Conservation (phyloP, 2,797 vertebrate genomes). For the Tenualosa ilisha region DNA sequence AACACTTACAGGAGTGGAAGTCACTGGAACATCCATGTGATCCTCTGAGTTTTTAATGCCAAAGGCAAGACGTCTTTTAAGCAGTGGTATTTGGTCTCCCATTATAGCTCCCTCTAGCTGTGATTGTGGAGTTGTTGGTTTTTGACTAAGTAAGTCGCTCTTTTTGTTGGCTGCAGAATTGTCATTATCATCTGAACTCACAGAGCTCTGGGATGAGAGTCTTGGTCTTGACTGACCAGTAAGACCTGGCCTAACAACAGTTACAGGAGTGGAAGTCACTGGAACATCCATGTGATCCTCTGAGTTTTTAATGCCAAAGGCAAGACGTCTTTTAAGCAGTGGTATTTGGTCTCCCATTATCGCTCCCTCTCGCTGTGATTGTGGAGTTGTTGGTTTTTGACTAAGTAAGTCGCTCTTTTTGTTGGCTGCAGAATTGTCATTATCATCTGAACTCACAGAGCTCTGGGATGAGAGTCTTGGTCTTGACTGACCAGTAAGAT, state of each 20-base stretch:
- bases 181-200: conserved; percentile 12
- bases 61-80: neutral
- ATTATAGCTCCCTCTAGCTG: neutral
- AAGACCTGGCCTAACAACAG: neutral
- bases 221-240: neutral
- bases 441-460: neutral
- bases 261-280: too few species aligned
- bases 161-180: too few species aligned
- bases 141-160: neutral
- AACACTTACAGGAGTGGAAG: too few species aligned
- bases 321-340: neutral
- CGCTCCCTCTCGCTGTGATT: neutral
- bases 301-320: neutral
- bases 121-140: neutral
- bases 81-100: neutral
- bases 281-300: neutral
- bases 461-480: neutral
- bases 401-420: neutral
- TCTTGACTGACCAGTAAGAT: neutral
- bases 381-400: neutral
- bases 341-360: neutral
- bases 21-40: neutral
- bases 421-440: neutral
- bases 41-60: too few species aligned
- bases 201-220: neutral